phyloP scores from a whole-genome alignment of 2,113 vertebrate species.

The Ibidorhyncha struthersii region DNA sequence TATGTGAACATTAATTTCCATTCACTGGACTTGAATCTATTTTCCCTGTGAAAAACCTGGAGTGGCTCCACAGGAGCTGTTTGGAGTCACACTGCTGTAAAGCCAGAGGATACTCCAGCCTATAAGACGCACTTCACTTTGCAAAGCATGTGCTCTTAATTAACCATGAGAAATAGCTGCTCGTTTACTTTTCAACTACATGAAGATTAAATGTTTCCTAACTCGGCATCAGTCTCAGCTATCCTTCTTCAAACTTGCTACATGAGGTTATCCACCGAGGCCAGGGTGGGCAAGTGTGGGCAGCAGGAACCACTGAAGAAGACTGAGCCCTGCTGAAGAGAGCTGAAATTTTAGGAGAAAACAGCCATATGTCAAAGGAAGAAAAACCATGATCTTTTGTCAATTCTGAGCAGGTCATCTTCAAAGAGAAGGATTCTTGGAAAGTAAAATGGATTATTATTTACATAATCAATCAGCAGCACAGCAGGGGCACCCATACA shows the following conservation, averaged over 20 bases:
- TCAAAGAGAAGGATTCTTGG: background rate
- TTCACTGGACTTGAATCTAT: background rate
- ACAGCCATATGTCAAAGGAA: background rate
- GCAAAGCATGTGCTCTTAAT: conserved; percentile 21
- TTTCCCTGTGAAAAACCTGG: conserved; percentile 5
- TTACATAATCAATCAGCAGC: background rate
- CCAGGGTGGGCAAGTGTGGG: background rate
- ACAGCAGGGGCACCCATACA: background rate
- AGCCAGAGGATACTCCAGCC: background rate
- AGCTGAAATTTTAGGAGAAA: background rate
- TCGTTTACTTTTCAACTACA: conserved; percentile 20
- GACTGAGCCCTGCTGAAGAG: background rate
- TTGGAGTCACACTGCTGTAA: background rate
- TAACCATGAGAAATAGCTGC: background rate
- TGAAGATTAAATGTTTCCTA: conserved; percentile 25
- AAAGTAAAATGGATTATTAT: background rate
- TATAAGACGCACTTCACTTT: background rate
- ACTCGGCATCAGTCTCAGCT: background rate
- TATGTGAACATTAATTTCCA: conserved; percentile 24
- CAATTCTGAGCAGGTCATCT: background rate
- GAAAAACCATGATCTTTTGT: background rate
- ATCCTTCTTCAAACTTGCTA: background rate
- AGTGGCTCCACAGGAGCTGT: background rate
- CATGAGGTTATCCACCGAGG: background rate
- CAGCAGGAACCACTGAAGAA: background rate